These are phyloP conservation scores for Tinamus major DNA, from an alignment of 2,797 vertebrate species.

Conservation along the genomic window DNA sequence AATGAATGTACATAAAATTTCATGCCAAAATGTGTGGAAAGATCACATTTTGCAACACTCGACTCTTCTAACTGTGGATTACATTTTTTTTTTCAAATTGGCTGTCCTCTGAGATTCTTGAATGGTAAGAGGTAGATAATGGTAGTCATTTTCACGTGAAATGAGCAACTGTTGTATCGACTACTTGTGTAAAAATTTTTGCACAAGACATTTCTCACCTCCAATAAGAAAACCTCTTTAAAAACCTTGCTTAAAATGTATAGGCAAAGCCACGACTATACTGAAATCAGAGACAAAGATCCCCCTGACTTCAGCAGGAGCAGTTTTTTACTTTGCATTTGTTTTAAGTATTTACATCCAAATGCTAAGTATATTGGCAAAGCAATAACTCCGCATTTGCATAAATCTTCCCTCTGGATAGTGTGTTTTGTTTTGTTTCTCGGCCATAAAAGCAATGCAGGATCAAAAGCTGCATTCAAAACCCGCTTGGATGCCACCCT, in stretches of 20 bases:
- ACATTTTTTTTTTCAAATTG: neutral
- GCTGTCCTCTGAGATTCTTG: neutral
- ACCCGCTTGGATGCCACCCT: too few species aligned
- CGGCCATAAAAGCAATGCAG: neutral
- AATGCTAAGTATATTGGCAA: neutral
- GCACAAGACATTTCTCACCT: neutral
- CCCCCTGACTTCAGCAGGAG: neutral
- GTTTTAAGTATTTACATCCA: neutral
- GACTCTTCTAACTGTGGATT: neutral
- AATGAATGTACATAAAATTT: constrained; percentile 25
- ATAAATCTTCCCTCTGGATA: neutral
- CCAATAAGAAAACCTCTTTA: neutral
- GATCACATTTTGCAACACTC: neutral
- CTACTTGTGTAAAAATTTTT: neutral
- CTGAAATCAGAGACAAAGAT: neutral
- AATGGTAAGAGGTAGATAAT: neutral
- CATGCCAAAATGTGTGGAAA: neutral
- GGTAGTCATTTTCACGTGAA: neutral
- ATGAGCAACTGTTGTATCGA: neutral
- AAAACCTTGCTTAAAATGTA: neutral
- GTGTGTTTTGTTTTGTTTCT: neutral
- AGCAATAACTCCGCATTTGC: neutral
- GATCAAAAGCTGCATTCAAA: neutral
- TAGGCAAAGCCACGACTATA: neutral
- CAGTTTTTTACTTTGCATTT: neutral